Base-by-base conservation (phyloP, 2,888 invertebrate species). In the Ormyrus rosae region DNA sequence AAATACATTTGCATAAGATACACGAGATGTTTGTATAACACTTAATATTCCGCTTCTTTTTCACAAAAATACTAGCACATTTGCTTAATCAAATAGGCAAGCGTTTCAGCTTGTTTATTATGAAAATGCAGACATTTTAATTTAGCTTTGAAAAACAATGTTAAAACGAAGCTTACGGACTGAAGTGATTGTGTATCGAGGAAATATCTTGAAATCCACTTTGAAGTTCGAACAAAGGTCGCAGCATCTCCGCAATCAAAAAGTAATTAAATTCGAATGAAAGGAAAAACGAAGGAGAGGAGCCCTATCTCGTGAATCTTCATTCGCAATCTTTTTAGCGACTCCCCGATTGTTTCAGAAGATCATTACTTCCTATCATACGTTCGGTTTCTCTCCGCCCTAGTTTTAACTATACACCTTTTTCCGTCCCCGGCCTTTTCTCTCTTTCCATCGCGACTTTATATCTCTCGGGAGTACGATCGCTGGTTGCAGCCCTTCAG, bases 401-500 rank as follows among this genome's bases (percentile, higher is more conserved):
- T 56, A 73, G 67, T 68, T 77, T 72, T 72, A 60, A 67, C 64
- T 50, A 61, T 67, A 56, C 48, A 63, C 11, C 11, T 3, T 34
- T 5, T n/a, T 60, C 51, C n/a, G 5, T 10, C 58, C 10, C 34
- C 46, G 5, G 10, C 60, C n/a, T 45, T 46, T 64, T 76, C 63
- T 64, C 13, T 67, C 46, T 53, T 60, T 65, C 1, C 63, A 8
- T 34, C 67, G 58, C 60, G 79, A 74, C 79, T 68, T 72, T 82
- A 74, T 78, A 71, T 78, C 74, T 77, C 73, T 19, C 81, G 74
- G 61, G 70, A 77, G 65, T 69, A 50, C 70, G 73, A 64, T 74
- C 60, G 65, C n/a, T 56, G 60, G 65, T 56, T 48, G 58, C 74
- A 76, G 70, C 82, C 79, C 73, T 85, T 86, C 85, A 86, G 86